Percentiles rank a stretch among this genome's conserved stretches.
phyloP scores from a whole-genome alignment of 2,113 vertebrate genomes.

The Pelmatolapia mariae region DNA sequence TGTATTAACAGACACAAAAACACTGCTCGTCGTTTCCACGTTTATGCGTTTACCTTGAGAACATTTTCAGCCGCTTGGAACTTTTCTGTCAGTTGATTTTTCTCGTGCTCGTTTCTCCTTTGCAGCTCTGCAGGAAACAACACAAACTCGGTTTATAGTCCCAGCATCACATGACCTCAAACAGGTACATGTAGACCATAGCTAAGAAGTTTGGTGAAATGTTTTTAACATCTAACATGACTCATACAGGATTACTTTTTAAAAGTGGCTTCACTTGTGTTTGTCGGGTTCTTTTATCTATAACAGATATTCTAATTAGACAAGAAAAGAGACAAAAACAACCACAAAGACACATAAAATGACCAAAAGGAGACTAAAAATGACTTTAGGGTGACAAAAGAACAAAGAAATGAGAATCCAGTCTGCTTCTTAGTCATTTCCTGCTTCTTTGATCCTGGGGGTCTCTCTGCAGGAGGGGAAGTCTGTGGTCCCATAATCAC shows the following conservation, averaged over 20 bases:
- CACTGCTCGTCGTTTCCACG: neutral
- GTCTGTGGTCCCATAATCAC: neutral
- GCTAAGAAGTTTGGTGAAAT: neutral
- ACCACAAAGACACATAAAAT: neutral
- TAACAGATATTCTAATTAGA: neutral
- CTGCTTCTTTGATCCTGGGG: neutral
- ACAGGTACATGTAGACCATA: neutral
- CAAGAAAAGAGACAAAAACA: neutral
- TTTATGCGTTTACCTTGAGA: constrained; percentile 24
- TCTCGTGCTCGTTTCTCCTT: constrained; percentile 67
- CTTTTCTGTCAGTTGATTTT: constrained; percentile 58
- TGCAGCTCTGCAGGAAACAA: constrained; percentile 57
- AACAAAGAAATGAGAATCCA: neutral
- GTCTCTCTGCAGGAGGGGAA: neutral
- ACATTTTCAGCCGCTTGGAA: constrained; percentile 60
- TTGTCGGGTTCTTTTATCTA: neutral
- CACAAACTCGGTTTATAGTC: neutral
- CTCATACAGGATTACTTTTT: neutral
- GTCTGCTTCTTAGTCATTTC: neutral
- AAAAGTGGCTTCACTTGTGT: neutral
- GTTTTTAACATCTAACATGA: neutral
- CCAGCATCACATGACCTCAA: neutral
- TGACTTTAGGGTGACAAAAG: neutral
- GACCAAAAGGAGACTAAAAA: neutral
- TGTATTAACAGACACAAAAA: neutral